Base-by-base conservation (phyloP, 2,113 vertebrate genomes). In the Dunckerocampus dactyliophorus region DNA sequence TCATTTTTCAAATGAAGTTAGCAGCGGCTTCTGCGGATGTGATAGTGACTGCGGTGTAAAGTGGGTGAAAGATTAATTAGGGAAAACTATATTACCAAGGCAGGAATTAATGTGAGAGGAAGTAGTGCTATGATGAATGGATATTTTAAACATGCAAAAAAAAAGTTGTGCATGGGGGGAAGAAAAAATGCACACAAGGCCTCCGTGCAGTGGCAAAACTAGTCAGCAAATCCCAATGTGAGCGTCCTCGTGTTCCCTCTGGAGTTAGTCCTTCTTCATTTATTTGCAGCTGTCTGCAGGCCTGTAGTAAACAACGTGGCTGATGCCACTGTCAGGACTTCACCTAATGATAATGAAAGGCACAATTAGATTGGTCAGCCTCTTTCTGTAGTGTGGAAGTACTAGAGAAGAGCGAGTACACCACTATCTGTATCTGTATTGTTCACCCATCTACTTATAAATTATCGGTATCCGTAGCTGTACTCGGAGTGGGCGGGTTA, bases 1-100 rank as follows among this genome's bases (percentile, higher is more conserved):
- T 87, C 74, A 56, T 89, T 86, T 79, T 77, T 87, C 79, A 89
- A 82, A 88, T 90, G 77, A 88, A 87, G 88, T 85, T 87, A 88
- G 82, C 85, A 80, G 81, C 68, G n/a, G 16, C 13, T 14, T 56
- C 69, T 71, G 81, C 76, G 51, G 67, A 73, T 50, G 80, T 68
- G 63, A 59, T 52, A 22, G 56, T 65, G 66, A 66, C 79, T 81
- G 72, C 49, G 42, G 51, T 78, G 71, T 81, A 82, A 89, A 88
- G 87, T 69, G 70, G 78, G 75, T 72, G 67, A 79, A 77, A 85
- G 76, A 90, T 91, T 88, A 88, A 90, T 90, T 83, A 89, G 60
- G 63, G 63, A 82, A 84, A 87, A 88, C 79, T 80, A 67, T 84
- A 87, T 89, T 88, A 87, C 71, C 58, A 58, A 47, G 77, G 87